These are phyloP conservation scores for Alosa sapidissima DNA, from an alignment of 2,797 vertebrate species.

Conservation along the genomic window DNA sequence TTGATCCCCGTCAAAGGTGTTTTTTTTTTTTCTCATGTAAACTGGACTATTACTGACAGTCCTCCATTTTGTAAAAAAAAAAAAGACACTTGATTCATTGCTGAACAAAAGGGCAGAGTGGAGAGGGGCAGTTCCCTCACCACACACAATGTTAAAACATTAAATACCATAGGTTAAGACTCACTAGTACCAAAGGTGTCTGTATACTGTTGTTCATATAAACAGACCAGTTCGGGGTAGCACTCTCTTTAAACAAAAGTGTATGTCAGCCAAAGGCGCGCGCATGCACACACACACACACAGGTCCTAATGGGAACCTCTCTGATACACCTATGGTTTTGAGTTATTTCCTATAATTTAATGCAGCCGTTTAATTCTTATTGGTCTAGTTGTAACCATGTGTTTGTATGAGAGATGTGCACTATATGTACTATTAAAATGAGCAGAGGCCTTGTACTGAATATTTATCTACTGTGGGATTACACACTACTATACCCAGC, in stretches of 20 bases:
- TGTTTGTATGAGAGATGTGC: not conserved
- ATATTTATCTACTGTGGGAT: not conserved
- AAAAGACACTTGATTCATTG: conserved; percentile 10
- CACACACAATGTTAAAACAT: not conserved
- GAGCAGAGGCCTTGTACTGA: not conserved
- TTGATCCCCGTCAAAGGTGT: not conserved
- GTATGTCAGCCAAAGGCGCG: not conserved
- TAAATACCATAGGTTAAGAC: conserved; percentile 7
- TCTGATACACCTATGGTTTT: too few relatives aligned
- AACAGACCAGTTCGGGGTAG: not conserved
- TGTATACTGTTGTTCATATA: not conserved
- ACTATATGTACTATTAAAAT: not conserved
- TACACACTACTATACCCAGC: not conserved
- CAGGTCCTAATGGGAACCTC: too few relatives aligned
- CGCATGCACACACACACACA: not conserved
- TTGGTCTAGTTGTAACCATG: not conserved
- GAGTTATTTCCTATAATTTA: not conserved
- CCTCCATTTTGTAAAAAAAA: conserved; percentile 21
- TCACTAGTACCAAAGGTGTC: not conserved
- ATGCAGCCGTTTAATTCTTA: not conserved
- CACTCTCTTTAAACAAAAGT: not conserved
- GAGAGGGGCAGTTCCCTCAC: not conserved
- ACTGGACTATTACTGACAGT: conserved; percentile 10
- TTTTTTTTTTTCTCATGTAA: conserved; percentile 7
- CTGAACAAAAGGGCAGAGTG: not conserved